phyloP scores from a whole-genome alignment of 2,888 invertebrate species.

The Sussaba pulchella region DNA sequence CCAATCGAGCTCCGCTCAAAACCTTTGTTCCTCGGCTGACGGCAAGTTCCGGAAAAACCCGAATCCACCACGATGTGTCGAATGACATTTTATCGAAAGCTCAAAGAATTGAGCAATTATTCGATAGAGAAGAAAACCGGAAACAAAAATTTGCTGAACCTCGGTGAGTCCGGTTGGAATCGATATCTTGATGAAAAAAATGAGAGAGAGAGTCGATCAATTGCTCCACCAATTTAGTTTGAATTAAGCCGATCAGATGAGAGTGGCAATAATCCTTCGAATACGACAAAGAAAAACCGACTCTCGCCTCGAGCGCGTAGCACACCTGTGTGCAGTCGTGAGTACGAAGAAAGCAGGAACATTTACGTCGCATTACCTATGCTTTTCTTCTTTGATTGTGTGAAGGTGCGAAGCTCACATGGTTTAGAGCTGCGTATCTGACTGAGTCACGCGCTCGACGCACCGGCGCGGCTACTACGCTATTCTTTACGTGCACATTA shows the following conservation, averaged over 20 bases:
- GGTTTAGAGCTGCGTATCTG: no score
- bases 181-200: background rate
- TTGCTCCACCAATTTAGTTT: background rate
- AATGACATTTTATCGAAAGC: background rate
- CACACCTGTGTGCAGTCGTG: no score
- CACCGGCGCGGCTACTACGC: background rate
- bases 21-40: constrained; percentile 4
- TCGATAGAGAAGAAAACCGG: constrained; percentile 68
- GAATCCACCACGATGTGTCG: background rate
- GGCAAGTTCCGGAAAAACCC: background rate
- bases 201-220: background rate
- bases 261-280: no score
- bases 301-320: no score
- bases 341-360: no score
- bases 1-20: constrained; percentile 11
- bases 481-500: constrained; percentile 13
- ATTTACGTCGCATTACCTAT: no score
- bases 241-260: background rate
- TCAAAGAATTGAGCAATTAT: constrained; percentile 26
- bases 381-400: no score
- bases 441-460: no score
- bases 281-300: no score
- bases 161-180: background rate
- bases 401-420: no score
- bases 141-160: constrained; percentile 52